Base-by-base conservation (phyloP, 2,113 vertebrate species). In the Eonycteris spelaea region DNA sequence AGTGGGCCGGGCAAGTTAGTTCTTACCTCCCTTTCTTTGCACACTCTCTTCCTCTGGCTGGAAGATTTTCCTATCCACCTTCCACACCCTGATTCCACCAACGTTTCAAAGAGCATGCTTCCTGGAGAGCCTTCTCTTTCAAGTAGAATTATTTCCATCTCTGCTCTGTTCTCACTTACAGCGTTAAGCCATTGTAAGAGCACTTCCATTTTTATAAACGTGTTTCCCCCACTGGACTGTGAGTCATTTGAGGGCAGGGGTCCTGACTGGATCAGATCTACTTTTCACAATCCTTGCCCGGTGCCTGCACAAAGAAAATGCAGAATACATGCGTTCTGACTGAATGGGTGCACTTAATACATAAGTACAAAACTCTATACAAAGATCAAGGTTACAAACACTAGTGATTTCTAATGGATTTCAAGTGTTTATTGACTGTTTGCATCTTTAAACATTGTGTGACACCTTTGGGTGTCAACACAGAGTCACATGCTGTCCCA, bases 1-100 rank as follows among this genome's bases (percentile, higher is more conserved):
- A 2, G 26, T 1, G 71, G 33, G 30, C 61, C 0, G 0, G 8
- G 30, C n/a, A 40, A 33, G 40, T 18, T 24, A 26, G 40, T 22
- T 24, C 53, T 45, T 8, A 2, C 9, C 13, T 74, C 51, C 57
- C 33, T 74, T 33, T 65, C 73, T 80, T 57, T 48, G 33, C 11
- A n/a, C 33, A 1, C 21, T 67, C 59, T 30, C 28, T 75, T 33
- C n/a, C 51, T 86, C 24, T 45, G 82, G 33, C 51, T 35, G 45
- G 45, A 18, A 51, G 73, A 21, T 8, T 51, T 24, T 48, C 24
- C 51, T 48, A 7, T 7, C 33, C 6, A 12, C 55, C 35, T 30
- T 45, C 30, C 21, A 10, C 33, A 13, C 33, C 65, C 33, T 80
- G 1, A 18, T 13, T 5, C 65, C 9, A 22, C 16, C n/a, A 6